A percentile compares a stretch with the other conserved stretches of the same genome.
Conservation (phyloP, 2,888 invertebrate genomes). For the Stegana nigrithorax region DNA sequence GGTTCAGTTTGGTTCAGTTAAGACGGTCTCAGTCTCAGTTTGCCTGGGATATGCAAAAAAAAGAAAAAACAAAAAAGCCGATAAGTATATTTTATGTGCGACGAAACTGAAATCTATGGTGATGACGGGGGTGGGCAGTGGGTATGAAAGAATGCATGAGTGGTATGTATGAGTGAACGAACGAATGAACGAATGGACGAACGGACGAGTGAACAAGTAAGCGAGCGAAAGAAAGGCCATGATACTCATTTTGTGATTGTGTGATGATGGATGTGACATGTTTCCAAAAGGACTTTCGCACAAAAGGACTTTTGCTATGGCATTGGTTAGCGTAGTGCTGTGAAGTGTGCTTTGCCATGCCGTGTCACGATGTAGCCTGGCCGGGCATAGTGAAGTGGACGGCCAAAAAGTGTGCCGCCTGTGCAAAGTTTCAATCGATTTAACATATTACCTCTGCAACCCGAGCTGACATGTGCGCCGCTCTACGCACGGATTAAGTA, state of each 20-base stretch:
- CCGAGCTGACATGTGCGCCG: too few species aligned
- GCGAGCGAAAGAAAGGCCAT: conserved; percentile 35
- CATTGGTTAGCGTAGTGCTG: conserved; percentile 38
- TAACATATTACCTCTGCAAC: conserved; percentile 29
- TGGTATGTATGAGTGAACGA: background rate
- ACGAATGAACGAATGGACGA: background rate
- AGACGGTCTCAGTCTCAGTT: conserved; percentile 26
- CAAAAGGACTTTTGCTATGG: conserved; percentile 37
- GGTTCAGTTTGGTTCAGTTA: conserved; percentile 31
- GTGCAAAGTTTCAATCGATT: conserved; percentile 52
- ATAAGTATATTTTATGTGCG: conserved; percentile 57
- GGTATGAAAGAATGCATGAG: background rate
- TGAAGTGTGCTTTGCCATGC: conserved; percentile 36
- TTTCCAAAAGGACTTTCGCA: conserved; percentile 37
- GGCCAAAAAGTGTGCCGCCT: conserved; percentile 53
- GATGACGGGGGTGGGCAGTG: background rate
- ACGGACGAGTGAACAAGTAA: background rate
- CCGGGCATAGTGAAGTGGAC: conserved; percentile 36
- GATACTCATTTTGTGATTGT: conserved; percentile 63
- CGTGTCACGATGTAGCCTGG: background rate
- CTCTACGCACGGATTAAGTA: too few species aligned
- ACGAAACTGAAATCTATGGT: conserved; percentile 11
- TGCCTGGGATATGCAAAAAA: conserved; percentile 28
- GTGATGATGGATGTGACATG: conserved; percentile 62
- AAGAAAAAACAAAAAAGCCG: conserved; percentile 44